Evolutionary conservation across 2,113 vertebrate species (phyloP).

Genomic region (Oriolus oriolus): DNA sequence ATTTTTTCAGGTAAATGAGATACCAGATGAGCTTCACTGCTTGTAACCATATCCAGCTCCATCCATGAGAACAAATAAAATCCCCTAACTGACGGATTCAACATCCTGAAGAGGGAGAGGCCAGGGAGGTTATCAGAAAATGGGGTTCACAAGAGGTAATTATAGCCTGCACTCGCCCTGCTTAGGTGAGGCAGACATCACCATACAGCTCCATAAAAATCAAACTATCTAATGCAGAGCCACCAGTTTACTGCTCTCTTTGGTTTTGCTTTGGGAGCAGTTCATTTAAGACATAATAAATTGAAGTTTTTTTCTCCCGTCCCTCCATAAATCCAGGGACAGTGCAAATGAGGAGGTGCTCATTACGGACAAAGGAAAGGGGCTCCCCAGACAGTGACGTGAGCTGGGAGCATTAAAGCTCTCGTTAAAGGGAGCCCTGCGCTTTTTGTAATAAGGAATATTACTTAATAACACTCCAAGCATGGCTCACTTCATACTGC

Average conservation of each 20-base stretch:
- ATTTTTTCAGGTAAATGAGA: neutral
- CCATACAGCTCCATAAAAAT: slow-evolving; percentile 52
- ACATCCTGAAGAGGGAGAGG: slow-evolving; percentile 8
- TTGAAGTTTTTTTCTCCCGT: slow-evolving; percentile 26
- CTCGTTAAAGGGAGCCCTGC: slow-evolving; percentile 64
- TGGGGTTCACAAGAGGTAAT: slow-evolving; percentile 45
- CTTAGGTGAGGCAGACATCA: slow-evolving; percentile 36
- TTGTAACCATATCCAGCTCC: neutral
- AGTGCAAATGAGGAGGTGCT: slow-evolving; percentile 74
- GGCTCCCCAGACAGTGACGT: slow-evolving; percentile 55
- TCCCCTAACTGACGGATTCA: slow-evolving; percentile 3
- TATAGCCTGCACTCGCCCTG: slow-evolving; percentile 5
- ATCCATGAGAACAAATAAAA: slow-evolving; percentile 23
- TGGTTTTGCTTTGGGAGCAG: slow-evolving; percentile 72
- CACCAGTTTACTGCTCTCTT: slow-evolving; percentile 58
- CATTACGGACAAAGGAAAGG: slow-evolving; percentile 68
- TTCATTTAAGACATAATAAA: slow-evolving; percentile 76
- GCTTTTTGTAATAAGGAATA: slow-evolving; percentile 43
- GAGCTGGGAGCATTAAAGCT: slow-evolving; percentile 22
- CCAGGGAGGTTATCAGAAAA: slow-evolving; percentile 42
- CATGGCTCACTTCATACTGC: slow-evolving; percentile 29
- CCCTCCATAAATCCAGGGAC: slow-evolving; percentile 70
- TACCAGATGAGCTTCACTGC: slow-evolving; percentile 8
- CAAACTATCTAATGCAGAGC: slow-evolving; percentile 27
- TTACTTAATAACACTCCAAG: slow-evolving; percentile 39